Evolutionary conservation across 92 coral and sea anemone genomes (phyloP).

Genomic region (Palythoa caribaeorum): DNA sequence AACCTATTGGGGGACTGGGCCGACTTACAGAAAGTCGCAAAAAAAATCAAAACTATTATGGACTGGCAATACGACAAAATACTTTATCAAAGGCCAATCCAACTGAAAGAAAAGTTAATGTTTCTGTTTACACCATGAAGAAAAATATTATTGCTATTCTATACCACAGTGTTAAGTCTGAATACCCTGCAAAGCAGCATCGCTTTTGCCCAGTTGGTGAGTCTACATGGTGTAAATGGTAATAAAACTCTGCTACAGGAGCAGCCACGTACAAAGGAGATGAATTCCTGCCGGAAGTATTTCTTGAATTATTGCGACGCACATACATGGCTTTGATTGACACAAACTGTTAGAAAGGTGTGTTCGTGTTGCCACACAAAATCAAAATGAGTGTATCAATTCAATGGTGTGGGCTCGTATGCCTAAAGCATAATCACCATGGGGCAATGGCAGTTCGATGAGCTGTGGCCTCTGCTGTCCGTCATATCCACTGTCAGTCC

Average conservation of each 20-base stretch:
- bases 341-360: not conserved
- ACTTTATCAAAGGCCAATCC: conserved; percentile 59
- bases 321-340: not conserved
- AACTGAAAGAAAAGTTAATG: conserved; percentile 54
- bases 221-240: not conserved
- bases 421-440: not conserved
- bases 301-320: not conserved
- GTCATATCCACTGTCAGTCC: not conserved
- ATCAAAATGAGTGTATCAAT: not conserved
- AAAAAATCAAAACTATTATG: conserved; percentile 67
- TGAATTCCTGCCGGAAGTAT: not conserved
- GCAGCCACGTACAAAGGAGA: not conserved
- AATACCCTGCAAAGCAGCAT: not conserved
- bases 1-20: conserved; percentile 62
- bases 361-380: not conserved
- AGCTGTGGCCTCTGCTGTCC: not conserved
- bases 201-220: not conserved
- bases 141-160: conserved; percentile 61
- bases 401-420: not conserved
- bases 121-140: conserved; percentile 55
- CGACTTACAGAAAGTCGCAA: conserved; percentile 52
- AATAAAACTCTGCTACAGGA: too few relatives aligned
- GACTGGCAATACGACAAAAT: conserved; percentile 67
- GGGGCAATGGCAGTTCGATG: not conserved
- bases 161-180: not conserved